A percentile compares a stretch with the other conserved stretches of the same genome.
phyloP scores from a whole-genome alignment of 2,113 vertebrate genomes.

The Entosphenus tridentatus region DNA sequence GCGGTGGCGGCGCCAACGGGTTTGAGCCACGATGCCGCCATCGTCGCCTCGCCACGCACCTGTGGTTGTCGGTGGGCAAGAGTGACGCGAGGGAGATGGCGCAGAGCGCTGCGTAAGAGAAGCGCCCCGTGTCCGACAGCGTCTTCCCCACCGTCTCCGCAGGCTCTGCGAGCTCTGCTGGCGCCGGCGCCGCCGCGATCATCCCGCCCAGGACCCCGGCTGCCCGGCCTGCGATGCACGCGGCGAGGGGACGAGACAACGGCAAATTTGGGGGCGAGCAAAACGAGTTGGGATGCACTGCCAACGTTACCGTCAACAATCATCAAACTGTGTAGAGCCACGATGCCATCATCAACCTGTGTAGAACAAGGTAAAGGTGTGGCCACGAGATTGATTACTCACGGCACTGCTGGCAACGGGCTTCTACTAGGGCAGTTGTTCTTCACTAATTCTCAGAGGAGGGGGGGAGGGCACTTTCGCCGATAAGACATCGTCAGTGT shows the following conservation, averaged over 20 bases:
- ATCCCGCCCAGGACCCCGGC: background rate
- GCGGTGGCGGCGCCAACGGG: no score
- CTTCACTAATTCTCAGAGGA: no score
- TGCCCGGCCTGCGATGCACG: no score
- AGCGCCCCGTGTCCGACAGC: slow-evolving; percentile 39
- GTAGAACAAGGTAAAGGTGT: slow-evolving; percentile 8
- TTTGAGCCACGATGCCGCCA: no score
- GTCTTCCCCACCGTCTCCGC: slow-evolving; percentile 14
- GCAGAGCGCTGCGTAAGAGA: slow-evolving; percentile 52
- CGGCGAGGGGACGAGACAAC: no score
- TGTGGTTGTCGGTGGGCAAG: slow-evolving; percentile 45
- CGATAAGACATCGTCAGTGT: no score
- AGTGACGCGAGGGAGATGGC: slow-evolving; percentile 38
- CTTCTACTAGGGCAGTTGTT: no score
- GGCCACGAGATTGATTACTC: background rate
- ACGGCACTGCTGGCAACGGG: background rate
- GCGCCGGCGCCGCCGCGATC: slow-evolving; percentile 2
- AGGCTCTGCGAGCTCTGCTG: accelerated
- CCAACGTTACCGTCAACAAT: slow-evolving; percentile 21
- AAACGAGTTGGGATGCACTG: slow-evolving; percentile 8
- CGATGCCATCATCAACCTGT: slow-evolving; percentile 17
- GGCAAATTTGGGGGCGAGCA: background rate
- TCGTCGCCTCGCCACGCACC: slow-evolving; percentile 15
- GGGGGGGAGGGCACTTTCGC: no score
- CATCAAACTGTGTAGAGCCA: slow-evolving; percentile 14